Base-by-base conservation (phyloP, 2,113 vertebrate species). In the Archilochus colubris region DNA sequence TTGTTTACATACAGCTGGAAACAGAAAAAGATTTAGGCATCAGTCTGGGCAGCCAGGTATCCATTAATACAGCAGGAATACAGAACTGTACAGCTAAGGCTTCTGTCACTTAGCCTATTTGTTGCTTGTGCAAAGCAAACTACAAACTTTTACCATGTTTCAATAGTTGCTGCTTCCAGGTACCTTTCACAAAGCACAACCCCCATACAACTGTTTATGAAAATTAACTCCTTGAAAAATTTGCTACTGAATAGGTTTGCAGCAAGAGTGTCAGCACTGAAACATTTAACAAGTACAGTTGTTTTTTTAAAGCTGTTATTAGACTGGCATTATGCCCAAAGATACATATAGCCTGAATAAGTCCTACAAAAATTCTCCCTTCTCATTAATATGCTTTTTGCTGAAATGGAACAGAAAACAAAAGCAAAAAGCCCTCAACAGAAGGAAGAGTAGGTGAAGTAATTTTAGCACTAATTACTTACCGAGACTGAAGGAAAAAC, bases 1-100 rank as follows among this genome's bases (percentile, higher is more conserved):
- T 94, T 98, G 99, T 91, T 98, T 99, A 95, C 99, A 99, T 96
- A 99, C 98, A 31, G 99, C 99, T 99, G 97, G 43, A 80, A 92
- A 97, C 2, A 96, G 53, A 59, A 83, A 75, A 74, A 91, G 43
- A 69, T 80, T 48, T 16, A 58, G n/a, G 75, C 72, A 94, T 96
- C 64, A 86, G 80, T 79, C 51, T 33, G 36, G 70, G 48, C 55
- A 93, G 69, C 12, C 14, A 68, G 33, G 28, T 59, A 25, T 33
- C 24, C 31, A 28, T 23, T 14, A 40, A 11, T 27, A 61, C 30
- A 93, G 58, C 74, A 88, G 57, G 36, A 73, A 10, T 2, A 18
- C 17, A 38, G 27, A 89, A 40, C 38, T 55, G 14, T 4, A 67
- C 53, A 63, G 38, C 43, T 14, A 75, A 20, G 20, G 33, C 12